Conservation (phyloP, 2,797 vertebrate genomes). For the Mareca strepera region DNA sequence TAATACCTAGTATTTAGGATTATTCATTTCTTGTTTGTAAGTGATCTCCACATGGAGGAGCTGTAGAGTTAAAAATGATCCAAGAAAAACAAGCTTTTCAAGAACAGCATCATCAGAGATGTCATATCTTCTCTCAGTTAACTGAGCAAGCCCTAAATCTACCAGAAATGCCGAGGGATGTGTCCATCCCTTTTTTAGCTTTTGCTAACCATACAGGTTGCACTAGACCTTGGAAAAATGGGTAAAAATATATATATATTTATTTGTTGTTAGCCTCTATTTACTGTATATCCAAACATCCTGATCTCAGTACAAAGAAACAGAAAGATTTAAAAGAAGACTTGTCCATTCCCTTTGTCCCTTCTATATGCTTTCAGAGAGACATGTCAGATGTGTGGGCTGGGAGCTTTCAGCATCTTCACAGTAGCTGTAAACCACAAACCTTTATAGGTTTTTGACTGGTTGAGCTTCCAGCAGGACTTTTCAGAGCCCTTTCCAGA, state of each 20-base stretch:
- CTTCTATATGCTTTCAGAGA: not conserved
- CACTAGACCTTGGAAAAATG: not conserved
- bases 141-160: not conserved
- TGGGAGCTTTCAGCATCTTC: not conserved
- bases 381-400: not conserved
- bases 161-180: not conserved
- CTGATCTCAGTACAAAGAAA: not conserved
- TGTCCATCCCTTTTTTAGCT: not conserved
- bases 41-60: constrained; percentile 51
- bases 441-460: not conserved
- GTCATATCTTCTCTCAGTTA: fast-evolving
- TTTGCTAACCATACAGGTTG: not conserved
- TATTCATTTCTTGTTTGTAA: not conserved
- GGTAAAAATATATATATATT: not conserved
- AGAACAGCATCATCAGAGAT: not conserved
- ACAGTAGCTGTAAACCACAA: not conserved
- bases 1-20: not conserved
- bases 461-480: not conserved
- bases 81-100: not conserved
- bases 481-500: not conserved
- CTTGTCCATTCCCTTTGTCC: not conserved
- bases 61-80: constrained; percentile 43
- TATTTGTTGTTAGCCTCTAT: not conserved
- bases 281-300: not conserved
- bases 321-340: not conserved